Conservation (phyloP, 2,888 invertebrate species). For the Cyclophora punctaria region DNA sequence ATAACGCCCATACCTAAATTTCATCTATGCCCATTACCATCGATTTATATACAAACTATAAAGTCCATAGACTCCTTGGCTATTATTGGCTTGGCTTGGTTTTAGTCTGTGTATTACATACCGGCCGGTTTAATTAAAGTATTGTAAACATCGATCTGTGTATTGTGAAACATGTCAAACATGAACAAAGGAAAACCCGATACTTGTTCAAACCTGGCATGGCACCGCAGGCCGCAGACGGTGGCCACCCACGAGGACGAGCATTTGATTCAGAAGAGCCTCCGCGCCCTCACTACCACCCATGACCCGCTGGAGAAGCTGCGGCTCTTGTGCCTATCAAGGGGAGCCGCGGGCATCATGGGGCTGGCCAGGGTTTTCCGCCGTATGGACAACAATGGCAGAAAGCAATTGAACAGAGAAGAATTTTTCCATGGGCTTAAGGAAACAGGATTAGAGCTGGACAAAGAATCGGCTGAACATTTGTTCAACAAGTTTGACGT, state of each 20-base stretch:
- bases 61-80: too few relatives aligned
- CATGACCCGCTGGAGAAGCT: constrained; percentile 89
- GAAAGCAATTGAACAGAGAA: constrained; percentile 83
- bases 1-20: too few relatives aligned
- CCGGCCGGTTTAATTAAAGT: too few relatives aligned
- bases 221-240: too few relatives aligned
- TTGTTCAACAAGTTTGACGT: constrained; percentile 85
- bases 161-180: too few relatives aligned
- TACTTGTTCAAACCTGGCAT: too few relatives aligned
- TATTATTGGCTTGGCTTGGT: too few relatives aligned
- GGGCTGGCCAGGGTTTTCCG: constrained; percentile 91
- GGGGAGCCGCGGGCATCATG: constrained; percentile 92
- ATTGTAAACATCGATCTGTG: too few relatives aligned
- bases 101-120: too few relatives aligned
- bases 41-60: too few relatives aligned
- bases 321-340: constrained; percentile 85
- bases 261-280: constrained; percentile 84
- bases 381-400: constrained; percentile 94
- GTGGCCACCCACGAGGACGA: constrained; percentile 70
- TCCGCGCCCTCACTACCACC: constrained; percentile 78
- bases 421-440: constrained; percentile 88
- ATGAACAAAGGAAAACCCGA: too few relatives aligned
- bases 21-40: too few relatives aligned
- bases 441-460: constrained; percentile 83
- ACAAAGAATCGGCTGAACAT: constrained; percentile 77